Evolutionary conservation across 1,140 invertebrate genomes (phyloP), one percentile per base, ranked within the genome.

Genomic region (Aphidius ervi): DNA sequence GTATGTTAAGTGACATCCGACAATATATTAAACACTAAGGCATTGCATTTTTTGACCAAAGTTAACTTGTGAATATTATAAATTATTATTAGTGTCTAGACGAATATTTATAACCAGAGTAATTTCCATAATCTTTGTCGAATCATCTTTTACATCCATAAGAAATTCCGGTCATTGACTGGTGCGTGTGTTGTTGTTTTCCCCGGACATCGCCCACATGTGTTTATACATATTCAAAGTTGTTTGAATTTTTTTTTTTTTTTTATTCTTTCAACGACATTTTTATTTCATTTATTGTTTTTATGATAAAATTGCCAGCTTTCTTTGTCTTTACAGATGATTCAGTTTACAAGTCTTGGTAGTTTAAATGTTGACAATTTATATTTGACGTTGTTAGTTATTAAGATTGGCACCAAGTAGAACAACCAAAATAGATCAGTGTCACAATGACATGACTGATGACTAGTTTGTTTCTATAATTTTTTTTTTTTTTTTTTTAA

Each of bases 51-150:
- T 10, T 39, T 42, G n/a, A 54, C 9, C 41, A 39, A 3, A n/a
- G 42, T 54, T 1, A 31, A 31, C 23, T 31, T 31, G 23, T 31
- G 4, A 31, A 40, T 5, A 54, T 54, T 62, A 20, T 55, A 41
- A 43, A 59, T 62, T 64, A 62, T 66, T 65, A 46, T 53, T 57
- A 46, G 39, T 42, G n/a, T 64, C 53, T 49, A 58, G 62, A 52
- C 45, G 42, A 49, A 43, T 54, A 63, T 63, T 58, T 64, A 58
- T 61, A 58, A 55, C 31, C 45, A 40, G n/a, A 41, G 4, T n/a
- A 54, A 54, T 54, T 54, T 54, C 52, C 52, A 54, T 54, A 54
- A 54, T 54, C 52, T 54, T 54, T n/a, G 52, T 42, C 5, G 40
- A 54, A 54, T 37, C 6, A 54, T 54, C 52, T 40, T 54, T 39